phyloP scores from a whole-genome alignment of 1,140 invertebrate genomes.

The Pseudomyrmex flavicornis region DNA sequence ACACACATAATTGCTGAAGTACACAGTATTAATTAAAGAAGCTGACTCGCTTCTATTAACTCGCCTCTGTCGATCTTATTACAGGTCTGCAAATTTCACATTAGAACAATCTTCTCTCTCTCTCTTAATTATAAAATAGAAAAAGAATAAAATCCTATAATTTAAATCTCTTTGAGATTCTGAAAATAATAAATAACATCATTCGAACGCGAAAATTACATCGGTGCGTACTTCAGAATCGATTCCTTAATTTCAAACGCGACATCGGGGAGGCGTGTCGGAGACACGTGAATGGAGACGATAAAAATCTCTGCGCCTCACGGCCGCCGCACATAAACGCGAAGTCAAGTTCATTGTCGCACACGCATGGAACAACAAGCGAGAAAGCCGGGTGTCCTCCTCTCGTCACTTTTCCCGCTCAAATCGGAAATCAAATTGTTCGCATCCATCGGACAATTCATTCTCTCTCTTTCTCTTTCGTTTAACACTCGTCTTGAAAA shows the following conservation, averaged over 20 bases:
- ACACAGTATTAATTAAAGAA: background rate
- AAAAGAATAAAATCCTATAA: background rate
- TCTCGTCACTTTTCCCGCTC: background rate
- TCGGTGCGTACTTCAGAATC: background rate
- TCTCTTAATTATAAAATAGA: no score
- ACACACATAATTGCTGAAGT: constrained; percentile 40
- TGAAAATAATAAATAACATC: background rate
- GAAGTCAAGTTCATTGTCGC: constrained; percentile 37
- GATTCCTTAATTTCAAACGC: constrained; percentile 4
- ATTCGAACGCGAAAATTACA: background rate
- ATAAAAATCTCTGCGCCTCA: background rate
- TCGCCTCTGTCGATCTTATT: background rate
- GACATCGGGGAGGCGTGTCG: background rate
- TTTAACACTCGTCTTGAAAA: constrained; percentile 66
- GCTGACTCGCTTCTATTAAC: background rate
- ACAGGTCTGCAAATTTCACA: background rate
- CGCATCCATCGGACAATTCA: constrained; percentile 45
- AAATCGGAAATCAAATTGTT: constrained; percentile 59
- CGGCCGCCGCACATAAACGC: background rate
- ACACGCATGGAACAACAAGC: background rate
- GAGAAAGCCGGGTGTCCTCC: no score
- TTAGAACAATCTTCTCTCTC: background rate
- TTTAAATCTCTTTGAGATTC: background rate
- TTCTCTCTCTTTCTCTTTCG: background rate
- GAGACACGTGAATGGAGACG: background rate